These are phyloP conservation scores for Hemicentrotus pulcherrimus DNA, from an alignment of 35 echinoderm and acorn worm genomes.

Conservation along the genomic window DNA sequence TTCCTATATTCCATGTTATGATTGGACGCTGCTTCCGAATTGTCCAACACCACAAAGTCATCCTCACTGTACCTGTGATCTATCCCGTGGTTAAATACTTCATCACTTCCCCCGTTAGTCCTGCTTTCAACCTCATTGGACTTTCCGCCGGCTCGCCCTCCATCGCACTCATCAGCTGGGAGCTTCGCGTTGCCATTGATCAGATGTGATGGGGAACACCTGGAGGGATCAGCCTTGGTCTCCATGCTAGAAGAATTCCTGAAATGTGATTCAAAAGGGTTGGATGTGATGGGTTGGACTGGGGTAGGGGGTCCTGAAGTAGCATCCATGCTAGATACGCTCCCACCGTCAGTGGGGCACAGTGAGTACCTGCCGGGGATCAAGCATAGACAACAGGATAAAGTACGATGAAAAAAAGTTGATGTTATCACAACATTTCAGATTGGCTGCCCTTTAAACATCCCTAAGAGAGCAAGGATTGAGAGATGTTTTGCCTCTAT, in stretches of 20 bases:
- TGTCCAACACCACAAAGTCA: constrained; percentile 59
- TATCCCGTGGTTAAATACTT: neutral
- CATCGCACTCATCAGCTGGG: neutral
- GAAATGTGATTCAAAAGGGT: constrained; percentile 21
- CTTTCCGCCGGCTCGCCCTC: neutral
- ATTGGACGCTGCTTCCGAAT: neutral
- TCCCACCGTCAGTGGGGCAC: constrained; percentile 56
- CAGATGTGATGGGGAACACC: neutral
- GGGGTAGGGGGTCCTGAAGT: constrained; percentile 52
- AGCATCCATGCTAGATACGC: constrained; percentile 22
- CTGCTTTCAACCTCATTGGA: neutral
- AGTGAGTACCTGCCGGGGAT: constrained; percentile 55
- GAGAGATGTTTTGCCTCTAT: neutral
- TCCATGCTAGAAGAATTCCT: neutral
- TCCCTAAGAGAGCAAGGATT: neutral
- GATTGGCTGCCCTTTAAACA: neutral
- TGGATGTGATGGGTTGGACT: neutral
- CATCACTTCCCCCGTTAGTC: neutral
- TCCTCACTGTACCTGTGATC: constrained; percentile 58
- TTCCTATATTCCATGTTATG: constrained; percentile 38
- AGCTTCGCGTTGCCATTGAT: neutral
- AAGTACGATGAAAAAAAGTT: neutral
- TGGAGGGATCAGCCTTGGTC: neutral
- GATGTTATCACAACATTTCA: neutral
- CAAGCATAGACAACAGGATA: neutral